Percentiles rank a stretch among this genome's conserved stretches.
Evolutionary conservation across 2,797 vertebrate species (phyloP).

Genomic region (Melanogrammus aeglefinus): DNA sequence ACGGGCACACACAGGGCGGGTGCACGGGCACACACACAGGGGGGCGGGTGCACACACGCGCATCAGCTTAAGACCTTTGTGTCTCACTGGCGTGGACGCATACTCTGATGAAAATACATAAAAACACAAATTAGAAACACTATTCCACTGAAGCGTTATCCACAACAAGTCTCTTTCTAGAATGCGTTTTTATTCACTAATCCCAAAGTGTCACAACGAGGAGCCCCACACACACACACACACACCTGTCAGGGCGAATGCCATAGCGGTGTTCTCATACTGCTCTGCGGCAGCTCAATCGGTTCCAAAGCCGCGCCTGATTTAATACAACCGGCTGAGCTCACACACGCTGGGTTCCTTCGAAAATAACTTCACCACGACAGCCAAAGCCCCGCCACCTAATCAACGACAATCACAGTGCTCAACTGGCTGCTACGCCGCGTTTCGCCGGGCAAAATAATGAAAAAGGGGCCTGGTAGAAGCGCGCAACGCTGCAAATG

Average conservation of each 20-base stretch:
- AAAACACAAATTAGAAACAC: neutral
- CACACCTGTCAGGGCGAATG: constrained; percentile 53
- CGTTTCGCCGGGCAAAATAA: neutral
- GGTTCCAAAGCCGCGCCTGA: constrained; percentile 63
- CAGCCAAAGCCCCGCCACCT: constrained; percentile 34
- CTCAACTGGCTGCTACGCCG: neutral
- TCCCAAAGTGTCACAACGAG: neutral
- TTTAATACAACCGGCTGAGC: constrained; percentile 69
- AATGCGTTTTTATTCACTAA: neutral
- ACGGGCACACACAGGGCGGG: too few relatives aligned
- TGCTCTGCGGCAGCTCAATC: constrained; percentile 52
- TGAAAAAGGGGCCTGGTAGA: neutral
- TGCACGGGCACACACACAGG: too few relatives aligned
- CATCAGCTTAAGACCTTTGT: neutral
- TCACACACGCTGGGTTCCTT: constrained; percentile 44
- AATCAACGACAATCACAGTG: constrained; percentile 40
- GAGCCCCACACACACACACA: neutral
- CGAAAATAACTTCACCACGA: constrained; percentile 49
- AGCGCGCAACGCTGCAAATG: neutral
- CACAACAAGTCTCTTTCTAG: neutral
- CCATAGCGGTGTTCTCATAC: constrained; percentile 61
- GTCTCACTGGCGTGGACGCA: neutral
- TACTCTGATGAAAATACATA: neutral
- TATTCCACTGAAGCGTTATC: neutral
- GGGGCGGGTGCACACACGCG: neutral